Evolutionary conservation across 1,140 invertebrate species (phyloP).

Genomic region (Apis cerana): DNA sequence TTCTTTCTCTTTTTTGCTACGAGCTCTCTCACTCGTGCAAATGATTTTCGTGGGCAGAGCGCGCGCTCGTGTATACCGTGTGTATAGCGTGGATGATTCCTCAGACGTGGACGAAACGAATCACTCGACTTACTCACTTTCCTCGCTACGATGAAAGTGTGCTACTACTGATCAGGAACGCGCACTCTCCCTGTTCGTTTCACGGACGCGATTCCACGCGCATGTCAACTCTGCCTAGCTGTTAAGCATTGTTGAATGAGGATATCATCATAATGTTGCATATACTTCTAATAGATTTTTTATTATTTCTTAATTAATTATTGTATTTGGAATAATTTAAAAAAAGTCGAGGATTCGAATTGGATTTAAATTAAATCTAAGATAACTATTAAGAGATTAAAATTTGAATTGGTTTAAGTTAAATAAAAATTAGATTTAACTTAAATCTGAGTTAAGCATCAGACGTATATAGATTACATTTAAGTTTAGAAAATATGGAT

Average conservation of each 20-base stretch:
- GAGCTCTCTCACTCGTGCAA: neutral
- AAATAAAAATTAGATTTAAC: neutral
- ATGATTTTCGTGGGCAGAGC: conserved; percentile 3
- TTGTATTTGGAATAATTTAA: no score
- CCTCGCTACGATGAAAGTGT: conserved; percentile 73
- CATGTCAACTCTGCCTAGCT: conserved; percentile 18
- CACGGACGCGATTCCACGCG: conserved; percentile 17
- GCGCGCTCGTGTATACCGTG: conserved; percentile 21
- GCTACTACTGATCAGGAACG: conserved; percentile 71
- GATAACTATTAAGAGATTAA: no score
- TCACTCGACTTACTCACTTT: conserved; percentile 70
- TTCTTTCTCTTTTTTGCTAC: neutral
- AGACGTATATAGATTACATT: no score
- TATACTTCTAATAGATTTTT: neutral
- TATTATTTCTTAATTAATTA: neutral
- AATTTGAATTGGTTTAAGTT: neutral
- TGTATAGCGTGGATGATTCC: conserved; percentile 7
- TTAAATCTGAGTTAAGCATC: no score
- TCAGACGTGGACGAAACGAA: conserved; percentile 32
- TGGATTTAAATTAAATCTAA: no score
- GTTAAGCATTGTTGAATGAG: neutral
- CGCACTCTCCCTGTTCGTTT: conserved; percentile 63
- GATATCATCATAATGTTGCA: neutral
- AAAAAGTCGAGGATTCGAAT: no score
- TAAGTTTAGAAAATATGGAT: no score